A percentile compares a stretch with the other conserved stretches of the same genome.
Evolutionary conservation across 2,888 invertebrate genomes (phyloP).

Genomic region (Agrenia bidenticulata): DNA sequence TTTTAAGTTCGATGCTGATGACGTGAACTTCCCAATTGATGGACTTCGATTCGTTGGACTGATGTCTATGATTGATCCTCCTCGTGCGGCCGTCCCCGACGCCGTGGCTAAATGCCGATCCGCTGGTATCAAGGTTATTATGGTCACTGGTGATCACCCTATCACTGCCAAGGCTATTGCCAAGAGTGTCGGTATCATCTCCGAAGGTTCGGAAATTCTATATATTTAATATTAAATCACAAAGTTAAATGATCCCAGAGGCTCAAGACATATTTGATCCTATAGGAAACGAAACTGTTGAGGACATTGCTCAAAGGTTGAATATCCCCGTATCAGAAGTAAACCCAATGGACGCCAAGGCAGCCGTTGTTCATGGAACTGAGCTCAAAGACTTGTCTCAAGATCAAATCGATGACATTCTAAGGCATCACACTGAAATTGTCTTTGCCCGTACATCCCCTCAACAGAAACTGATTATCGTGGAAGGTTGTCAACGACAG

Average conservation of each 20-base stretch:
- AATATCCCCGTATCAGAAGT: conserved; percentile 57
- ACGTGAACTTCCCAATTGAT: conserved; percentile 68
- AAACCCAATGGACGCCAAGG: conserved; percentile 56
- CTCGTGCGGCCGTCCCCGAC: conserved; percentile 66
- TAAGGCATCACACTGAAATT: conserved; percentile 58
- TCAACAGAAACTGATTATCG: conserved; percentile 64
- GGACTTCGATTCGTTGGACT: conserved; percentile 67
- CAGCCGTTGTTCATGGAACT: conserved; percentile 57
- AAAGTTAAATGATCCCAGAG: background rate
- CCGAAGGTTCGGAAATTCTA: conserved; percentile 57
- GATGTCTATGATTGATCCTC: conserved; percentile 73
- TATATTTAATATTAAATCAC: background rate
- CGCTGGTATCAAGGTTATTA: conserved; percentile 76
- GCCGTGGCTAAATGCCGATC: conserved; percentile 70
- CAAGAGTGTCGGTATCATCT: conserved; percentile 70
- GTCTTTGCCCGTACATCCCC: conserved; percentile 62
- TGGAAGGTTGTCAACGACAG: conserved; percentile 76
- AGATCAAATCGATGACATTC: conserved; percentile 55
- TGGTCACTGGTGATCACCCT: conserved; percentile 70
- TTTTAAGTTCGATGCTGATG: conserved; percentile 63
- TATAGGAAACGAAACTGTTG: conserved; percentile 57
- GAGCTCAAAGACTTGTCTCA: conserved; percentile 56
- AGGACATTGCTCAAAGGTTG: conserved; percentile 60
- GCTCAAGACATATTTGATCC: background rate
- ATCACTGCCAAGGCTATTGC: conserved; percentile 77